A percentile compares a stretch with the other conserved stretches of the same genome.
These are phyloP conservation scores for Odontesthes bonariensis DNA, from an alignment of 2,113 vertebrate species.

Conservation along the genomic window DNA sequence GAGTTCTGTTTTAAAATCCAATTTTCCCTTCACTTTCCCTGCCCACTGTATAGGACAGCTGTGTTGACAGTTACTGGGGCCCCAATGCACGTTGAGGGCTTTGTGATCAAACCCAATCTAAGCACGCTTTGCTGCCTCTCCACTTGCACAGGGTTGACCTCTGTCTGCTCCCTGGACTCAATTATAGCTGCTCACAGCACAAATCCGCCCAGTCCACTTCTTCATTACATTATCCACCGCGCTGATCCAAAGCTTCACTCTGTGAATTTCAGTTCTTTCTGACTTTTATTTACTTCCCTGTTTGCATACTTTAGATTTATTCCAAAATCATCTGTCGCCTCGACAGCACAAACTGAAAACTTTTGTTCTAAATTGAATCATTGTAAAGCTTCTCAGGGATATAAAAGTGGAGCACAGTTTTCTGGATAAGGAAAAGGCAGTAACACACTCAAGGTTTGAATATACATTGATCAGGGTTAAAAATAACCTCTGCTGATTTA, in stretches of 20 bases:
- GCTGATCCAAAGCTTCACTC: conserved; percentile 33
- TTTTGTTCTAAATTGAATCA: conserved; percentile 17
- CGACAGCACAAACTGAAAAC: conserved; percentile 3
- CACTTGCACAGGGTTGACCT: conserved; percentile 83
- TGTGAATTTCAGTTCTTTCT: not conserved
- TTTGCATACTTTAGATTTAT: not conserved
- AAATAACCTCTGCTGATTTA: conserved; percentile 57
- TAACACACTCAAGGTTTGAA: conserved; percentile 55
- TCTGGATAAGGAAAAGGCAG: conserved; percentile 16
- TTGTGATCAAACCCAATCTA: conserved; percentile 83
- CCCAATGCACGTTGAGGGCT: conserved; percentile 78
- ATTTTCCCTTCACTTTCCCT: conserved; percentile 68
- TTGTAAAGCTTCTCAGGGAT: conserved; percentile 10
- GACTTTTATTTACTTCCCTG: not conserved
- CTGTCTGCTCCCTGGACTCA: conserved; percentile 53
- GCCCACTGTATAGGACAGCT: conserved; percentile 79
- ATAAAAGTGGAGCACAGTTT: conserved; percentile 10
- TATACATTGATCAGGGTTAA: conserved; percentile 65
- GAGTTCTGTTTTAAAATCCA: conserved; percentile 50
- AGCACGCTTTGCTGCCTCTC: conserved; percentile 75
- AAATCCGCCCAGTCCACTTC: conserved; percentile 53
- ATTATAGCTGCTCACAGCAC: conserved; percentile 63
- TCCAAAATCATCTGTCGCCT: not conserved
- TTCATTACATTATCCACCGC: conserved; percentile 55
- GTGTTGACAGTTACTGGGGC: conserved; percentile 83